Evolutionary conservation across 2,113 vertebrate species (phyloP).

Genomic region (Phyllostomus discolor): DNA sequence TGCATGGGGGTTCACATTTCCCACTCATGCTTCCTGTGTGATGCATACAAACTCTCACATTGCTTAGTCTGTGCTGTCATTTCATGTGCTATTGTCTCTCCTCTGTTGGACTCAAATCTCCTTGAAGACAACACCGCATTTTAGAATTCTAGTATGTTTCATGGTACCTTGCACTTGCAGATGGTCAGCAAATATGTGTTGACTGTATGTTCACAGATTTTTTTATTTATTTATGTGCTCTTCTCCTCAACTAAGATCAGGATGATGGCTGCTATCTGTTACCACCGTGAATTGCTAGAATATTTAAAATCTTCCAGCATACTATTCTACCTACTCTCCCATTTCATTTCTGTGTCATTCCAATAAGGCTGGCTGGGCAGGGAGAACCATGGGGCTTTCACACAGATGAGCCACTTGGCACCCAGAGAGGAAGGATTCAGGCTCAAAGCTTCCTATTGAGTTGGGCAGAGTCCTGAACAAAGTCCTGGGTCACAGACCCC

Average conservation of each 20-base stretch:
- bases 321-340: not conserved
- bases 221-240: not conserved
- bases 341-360: not conserved
- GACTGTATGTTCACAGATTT: not conserved
- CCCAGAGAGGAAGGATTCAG: no score
- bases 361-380: not conserved
- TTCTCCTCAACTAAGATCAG: not conserved
- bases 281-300: not conserved
- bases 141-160: not conserved
- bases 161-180: not conserved
- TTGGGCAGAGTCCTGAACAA: not conserved
- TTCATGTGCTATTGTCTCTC: not conserved
- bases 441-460: not conserved
- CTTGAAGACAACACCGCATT: not conserved
- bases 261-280: not conserved
- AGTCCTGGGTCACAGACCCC: not conserved
- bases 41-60: fast-evolving
- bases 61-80: not conserved
- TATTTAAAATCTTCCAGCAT: not conserved
- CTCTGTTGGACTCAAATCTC: not conserved
- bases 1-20: fast-evolving
- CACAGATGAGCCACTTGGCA: not conserved
- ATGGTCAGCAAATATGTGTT: not conserved
- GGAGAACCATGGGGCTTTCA: not conserved
- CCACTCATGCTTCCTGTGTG: not conserved